Percentiles rank a stretch among this genome's conserved stretches.
Evolutionary conservation across 2,113 vertebrate genomes (phyloP).

Genomic region (Calonectris borealis): DNA sequence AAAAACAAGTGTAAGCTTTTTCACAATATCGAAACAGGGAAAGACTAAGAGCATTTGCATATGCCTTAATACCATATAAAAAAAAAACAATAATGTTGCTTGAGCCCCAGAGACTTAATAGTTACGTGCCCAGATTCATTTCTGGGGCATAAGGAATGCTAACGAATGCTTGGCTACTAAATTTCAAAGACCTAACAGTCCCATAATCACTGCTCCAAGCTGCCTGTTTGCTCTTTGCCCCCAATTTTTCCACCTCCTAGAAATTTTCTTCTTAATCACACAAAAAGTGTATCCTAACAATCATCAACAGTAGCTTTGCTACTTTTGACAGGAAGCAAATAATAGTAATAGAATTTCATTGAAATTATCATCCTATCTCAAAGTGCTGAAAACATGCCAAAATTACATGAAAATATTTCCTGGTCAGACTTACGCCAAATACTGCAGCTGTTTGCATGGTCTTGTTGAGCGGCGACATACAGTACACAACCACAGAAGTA

Average conservation of each 20-base stretch:
- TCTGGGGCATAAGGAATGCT: not conserved
- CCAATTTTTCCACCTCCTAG: not conserved
- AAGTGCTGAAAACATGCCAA: not conserved
- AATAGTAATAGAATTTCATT: not conserved
- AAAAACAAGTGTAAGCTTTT: conserved; percentile 32
- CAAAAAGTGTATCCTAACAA: not conserved
- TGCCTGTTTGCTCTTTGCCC: not conserved
- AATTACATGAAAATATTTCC: not conserved
- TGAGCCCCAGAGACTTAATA: not conserved
- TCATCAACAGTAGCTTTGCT: not conserved
- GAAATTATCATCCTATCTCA: not conserved
- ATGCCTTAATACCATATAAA: not conserved
- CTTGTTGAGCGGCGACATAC: not conserved
- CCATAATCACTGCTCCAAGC: not conserved
- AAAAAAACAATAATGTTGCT: not conserved
- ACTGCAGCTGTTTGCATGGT: not conserved
- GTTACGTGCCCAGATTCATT: not conserved
- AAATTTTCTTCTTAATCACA: not conserved
- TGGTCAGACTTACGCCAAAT: not conserved
- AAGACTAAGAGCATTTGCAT: conserved; percentile 21
- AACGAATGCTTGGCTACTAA: not conserved
- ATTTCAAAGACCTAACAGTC: not conserved
- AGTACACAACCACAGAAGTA: not conserved
- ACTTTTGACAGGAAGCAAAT: not conserved
- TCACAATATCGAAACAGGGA: not conserved